Conservation (phyloP, 2,113 vertebrate species). For the Columbina picui region DNA sequence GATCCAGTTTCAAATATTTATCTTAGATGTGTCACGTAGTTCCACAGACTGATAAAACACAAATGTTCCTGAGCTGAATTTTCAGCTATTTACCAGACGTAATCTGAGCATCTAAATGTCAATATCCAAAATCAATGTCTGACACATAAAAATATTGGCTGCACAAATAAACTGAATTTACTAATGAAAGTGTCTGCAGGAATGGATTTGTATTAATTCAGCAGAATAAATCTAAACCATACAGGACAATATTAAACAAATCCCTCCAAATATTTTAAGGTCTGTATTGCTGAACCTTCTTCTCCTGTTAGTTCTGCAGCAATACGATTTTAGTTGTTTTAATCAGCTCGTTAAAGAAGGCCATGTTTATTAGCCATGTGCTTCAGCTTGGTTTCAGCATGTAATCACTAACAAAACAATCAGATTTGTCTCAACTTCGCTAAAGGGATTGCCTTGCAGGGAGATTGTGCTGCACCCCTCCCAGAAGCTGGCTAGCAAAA, state of each 20-base stretch:
- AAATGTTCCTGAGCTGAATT: neutral
- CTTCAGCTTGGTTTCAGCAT: neutral
- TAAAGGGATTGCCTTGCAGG: neutral
- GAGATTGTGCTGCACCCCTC: neutral
- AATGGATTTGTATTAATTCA: neutral
- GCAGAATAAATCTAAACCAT: neutral
- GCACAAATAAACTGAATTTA: neutral
- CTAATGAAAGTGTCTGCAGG: neutral
- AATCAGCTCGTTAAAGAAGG: neutral
- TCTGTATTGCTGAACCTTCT: neutral
- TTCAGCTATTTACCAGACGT: neutral
- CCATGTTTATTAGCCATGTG: accelerated
- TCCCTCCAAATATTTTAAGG: neutral
- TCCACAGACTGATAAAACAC: neutral
- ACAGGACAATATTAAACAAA: neutral
- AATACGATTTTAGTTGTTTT: neutral
- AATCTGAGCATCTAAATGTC: neutral
- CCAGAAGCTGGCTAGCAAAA: neutral
- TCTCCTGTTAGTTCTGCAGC: neutral
- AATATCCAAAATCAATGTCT: neutral
- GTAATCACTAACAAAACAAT: neutral
- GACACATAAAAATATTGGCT: neutral
- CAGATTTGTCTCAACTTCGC: neutral
- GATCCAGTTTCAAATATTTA: neutral
- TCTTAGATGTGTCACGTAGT: neutral